These are phyloP conservation scores for Tenthredo notha DNA, from an alignment of 2,888 invertebrate species.

Conservation along the genomic window DNA sequence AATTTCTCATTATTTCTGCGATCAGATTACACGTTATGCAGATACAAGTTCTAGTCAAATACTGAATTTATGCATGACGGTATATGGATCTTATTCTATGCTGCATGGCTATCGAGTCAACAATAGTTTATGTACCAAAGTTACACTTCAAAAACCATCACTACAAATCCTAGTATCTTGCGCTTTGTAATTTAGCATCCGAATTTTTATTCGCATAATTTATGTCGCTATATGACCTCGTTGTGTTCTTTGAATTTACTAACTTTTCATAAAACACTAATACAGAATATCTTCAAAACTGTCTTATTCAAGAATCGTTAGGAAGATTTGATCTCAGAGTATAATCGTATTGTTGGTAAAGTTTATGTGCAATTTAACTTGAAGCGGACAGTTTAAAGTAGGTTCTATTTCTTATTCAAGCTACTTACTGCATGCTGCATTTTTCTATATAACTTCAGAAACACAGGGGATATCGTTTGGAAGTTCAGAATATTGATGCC, in stretches of 20 bases:
- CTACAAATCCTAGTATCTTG: neutral
- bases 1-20: neutral
- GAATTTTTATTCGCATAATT: neutral
- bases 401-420: neutral
- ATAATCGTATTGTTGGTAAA: neutral
- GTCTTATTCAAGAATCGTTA: neutral
- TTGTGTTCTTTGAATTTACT: neutral
- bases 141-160: neutral
- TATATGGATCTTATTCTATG: slow-evolving; percentile 30
- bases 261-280: neutral
- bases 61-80: neutral
- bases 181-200: neutral
- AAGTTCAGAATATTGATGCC: neutral
- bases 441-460: neutral
- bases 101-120: slow-evolving; percentile 7
- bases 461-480: neutral
- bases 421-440: neutral
- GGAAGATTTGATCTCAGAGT: neutral
- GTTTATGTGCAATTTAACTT: neutral
- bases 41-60: slow-evolving; percentile 8
- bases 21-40: neutral
- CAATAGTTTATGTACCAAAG: neutral
- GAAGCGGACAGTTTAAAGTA: neutral
- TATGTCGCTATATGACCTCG: neutral
- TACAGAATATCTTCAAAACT: neutral